These are phyloP conservation scores for Exocentrus adspersus DNA, from an alignment of 2,888 invertebrate genomes.

Conservation along the genomic window DNA sequence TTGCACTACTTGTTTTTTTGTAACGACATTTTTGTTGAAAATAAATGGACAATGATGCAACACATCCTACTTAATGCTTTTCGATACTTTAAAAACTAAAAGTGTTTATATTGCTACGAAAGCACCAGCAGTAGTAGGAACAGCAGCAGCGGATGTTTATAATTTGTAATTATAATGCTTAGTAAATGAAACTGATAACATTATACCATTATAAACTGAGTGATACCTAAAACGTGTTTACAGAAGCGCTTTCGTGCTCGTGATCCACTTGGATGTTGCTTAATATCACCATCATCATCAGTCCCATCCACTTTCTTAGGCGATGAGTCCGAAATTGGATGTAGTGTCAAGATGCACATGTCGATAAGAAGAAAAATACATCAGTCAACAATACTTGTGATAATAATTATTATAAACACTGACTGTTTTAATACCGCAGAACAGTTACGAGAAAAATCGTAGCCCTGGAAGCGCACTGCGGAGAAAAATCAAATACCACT, in stretches of 20 bases:
- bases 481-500: conserved; percentile 13
- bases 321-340: not conserved
- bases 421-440: not conserved
- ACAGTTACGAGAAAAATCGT: not conserved
- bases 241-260: not conserved
- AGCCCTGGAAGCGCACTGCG: not conserved
- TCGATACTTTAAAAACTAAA: not conserved
- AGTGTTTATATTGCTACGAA: not conserved
- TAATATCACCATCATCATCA: not conserved
- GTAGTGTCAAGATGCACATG: no score
- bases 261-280: not conserved
- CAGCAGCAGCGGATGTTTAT: not conserved
- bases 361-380: no score
- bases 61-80: no score
- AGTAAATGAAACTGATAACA: conserved; percentile 3
- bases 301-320: not conserved
- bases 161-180: not conserved
- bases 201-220: not conserved
- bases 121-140: not conserved
- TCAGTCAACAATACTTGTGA: no score
- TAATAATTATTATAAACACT: no score
- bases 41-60: no score
- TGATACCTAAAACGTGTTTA: not conserved
- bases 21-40: no score
- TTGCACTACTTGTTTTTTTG: no score